Conservation (phyloP, 2,113 vertebrate genomes). For the Syngnathus scovelli region DNA sequence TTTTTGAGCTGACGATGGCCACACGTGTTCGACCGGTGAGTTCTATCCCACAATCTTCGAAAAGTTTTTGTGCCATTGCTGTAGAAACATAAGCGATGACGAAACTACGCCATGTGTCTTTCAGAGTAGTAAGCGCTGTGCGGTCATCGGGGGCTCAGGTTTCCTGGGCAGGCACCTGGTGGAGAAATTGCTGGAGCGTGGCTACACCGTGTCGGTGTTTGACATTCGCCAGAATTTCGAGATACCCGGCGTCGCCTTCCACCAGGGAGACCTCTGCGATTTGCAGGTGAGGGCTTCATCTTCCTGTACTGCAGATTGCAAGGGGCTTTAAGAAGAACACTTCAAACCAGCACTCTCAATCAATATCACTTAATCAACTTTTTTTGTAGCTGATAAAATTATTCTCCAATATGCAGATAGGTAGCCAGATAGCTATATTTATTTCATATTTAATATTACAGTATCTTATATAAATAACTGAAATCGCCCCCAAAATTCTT, state of each 20-base stretch:
- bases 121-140: constrained; percentile 79
- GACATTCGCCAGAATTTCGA: constrained; percentile 82
- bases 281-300: constrained; percentile 70
- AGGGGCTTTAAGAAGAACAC: background rate
- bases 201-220: constrained; percentile 85
- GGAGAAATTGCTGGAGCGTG: constrained; percentile 81
- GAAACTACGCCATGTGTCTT: background rate
- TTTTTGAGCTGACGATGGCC: constrained; percentile 48
- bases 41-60: constrained; percentile 4
- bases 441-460: too few species aligned
- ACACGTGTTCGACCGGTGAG: constrained; percentile 73
- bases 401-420: background rate
- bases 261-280: constrained; percentile 86
- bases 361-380: too few species aligned
- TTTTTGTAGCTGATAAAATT: background rate
- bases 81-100: background rate
- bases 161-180: constrained; percentile 91
- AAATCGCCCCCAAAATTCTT: too few species aligned
- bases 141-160: constrained; percentile 87
- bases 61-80: background rate
- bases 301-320: background rate
- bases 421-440: background rate
- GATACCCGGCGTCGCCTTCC: constrained; percentile 75
- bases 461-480: too few species aligned
- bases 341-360: background rate